Conservation (phyloP, 2,888 invertebrate genomes). For the Drepanosiphum platanoidis region DNA sequence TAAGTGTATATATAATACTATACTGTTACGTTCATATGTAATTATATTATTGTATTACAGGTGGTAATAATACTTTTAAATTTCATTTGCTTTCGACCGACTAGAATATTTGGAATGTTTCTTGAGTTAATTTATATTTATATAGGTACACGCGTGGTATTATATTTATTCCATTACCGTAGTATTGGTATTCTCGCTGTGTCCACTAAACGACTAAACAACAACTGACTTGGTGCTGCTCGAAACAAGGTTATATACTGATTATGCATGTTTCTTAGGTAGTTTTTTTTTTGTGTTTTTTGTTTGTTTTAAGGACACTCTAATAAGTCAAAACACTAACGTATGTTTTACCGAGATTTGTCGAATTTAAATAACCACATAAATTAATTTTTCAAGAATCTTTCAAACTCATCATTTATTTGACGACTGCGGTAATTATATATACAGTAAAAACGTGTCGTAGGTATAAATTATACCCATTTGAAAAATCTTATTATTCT, state of each 20-base stretch:
- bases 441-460: slow-evolving; percentile 22
- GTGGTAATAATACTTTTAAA: not conserved
- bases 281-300: slow-evolving; percentile 46
- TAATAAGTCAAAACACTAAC: slow-evolving; percentile 58
- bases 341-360: slow-evolving; percentile 22
- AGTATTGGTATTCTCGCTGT: slow-evolving; percentile 39
- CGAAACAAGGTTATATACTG: slow-evolving; percentile 49
- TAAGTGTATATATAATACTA: too few relatives aligned
- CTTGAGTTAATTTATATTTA: not conserved
- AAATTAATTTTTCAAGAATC: slow-evolving; percentile 33
- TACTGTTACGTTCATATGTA: too few relatives aligned
- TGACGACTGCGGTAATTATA: not conserved
- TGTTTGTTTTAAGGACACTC: slow-evolving; percentile 54
- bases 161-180: slow-evolving; percentile 14
- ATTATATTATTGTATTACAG: too few relatives aligned
- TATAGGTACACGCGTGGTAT: not conserved
- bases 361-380: slow-evolving; percentile 44
- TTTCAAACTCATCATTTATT: slow-evolving; percentile 6
- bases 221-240: slow-evolving; percentile 42
- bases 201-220: slow-evolving; percentile 52
- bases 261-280: slow-evolving; percentile 43
- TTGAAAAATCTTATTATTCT: not conserved
- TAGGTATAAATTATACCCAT: not conserved
- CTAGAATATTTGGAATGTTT: not conserved
- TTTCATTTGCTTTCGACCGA: not conserved